A percentile compares a stretch with the other conserved stretches of the same genome.
Conservation (phyloP, 2,888 invertebrate species). For the Papilio gigon region DNA sequence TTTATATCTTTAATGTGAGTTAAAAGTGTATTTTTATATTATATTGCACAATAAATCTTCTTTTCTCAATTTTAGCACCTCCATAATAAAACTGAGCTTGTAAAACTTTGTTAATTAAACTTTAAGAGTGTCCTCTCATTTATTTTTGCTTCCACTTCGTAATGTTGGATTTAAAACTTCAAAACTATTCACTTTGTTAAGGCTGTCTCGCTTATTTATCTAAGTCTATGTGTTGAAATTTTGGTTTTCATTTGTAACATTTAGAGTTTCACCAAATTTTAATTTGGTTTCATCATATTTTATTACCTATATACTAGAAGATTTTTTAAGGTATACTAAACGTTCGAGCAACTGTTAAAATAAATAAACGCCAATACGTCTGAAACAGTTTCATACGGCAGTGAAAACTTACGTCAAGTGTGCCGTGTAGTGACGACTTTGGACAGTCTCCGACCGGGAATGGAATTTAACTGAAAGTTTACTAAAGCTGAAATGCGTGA, state of each 20-base stretch:
- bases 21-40: neutral
- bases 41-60: slow-evolving; percentile 9
- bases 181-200: slow-evolving; percentile 8
- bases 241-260: neutral
- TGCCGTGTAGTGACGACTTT: neutral
- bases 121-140: slow-evolving; percentile 24
- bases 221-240: neutral
- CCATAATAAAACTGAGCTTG: slow-evolving; percentile 9
- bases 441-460: neutral
- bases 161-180: slow-evolving; percentile 13
- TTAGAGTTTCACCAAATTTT: neutral
- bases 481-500: neutral
- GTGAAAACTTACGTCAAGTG: neutral
- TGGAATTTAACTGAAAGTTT: slow-evolving; percentile 15
- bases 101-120: slow-evolving; percentile 36
- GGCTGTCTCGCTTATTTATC: neutral
- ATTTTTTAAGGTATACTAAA: too few species aligned
- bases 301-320: too few species aligned
- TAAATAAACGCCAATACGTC: too few species aligned
- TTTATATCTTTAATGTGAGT: neutral
- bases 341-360: too few species aligned
- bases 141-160: slow-evolving; percentile 11
- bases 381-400: neutral
- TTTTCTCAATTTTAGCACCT: slow-evolving; percentile 5
- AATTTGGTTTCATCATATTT: neutral